A percentile compares a stretch with the other conserved stretches of the same genome.
These are phyloP conservation scores for Lucifuga dentata DNA, from an alignment of 2,113 vertebrate genomes.

Conservation along the genomic window DNA sequence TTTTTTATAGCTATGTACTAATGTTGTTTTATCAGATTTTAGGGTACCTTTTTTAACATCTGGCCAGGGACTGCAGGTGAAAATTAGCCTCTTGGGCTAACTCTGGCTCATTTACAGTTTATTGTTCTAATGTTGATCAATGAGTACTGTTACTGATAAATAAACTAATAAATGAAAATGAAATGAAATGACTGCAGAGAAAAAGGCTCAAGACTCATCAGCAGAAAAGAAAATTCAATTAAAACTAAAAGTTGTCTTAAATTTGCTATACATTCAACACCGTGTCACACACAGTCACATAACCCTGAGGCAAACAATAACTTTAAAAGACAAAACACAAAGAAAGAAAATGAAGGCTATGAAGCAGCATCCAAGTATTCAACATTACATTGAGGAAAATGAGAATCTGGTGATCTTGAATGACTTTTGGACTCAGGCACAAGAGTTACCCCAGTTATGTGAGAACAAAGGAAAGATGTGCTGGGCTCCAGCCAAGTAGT, in stretches of 20 bases:
- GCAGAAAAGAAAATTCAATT: slow-evolving; percentile 7
- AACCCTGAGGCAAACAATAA: neutral
- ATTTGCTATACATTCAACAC: slow-evolving; percentile 9
- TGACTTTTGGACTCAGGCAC: slow-evolving; percentile 54
- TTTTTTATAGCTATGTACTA: too few relatives aligned
- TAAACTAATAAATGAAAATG: too few relatives aligned
- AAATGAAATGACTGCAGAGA: too few relatives aligned
- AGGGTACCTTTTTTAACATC: too few relatives aligned
- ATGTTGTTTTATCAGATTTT: too few relatives aligned
- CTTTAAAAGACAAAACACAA: neutral
- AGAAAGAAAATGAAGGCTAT: slow-evolving; percentile 28
- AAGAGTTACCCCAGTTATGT: slow-evolving; percentile 75
- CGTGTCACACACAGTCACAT: slow-evolving; percentile 11
- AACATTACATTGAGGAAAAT: slow-evolving; percentile 17
- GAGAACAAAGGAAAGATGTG: slow-evolving; percentile 82
- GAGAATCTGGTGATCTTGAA: slow-evolving; percentile 51
- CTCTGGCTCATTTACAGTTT: too few relatives aligned
- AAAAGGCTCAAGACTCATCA: slow-evolving; percentile 6
- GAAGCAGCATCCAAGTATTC: slow-evolving; percentile 20
- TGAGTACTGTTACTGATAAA: too few relatives aligned
- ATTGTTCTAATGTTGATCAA: too few relatives aligned
- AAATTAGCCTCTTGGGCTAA: too few relatives aligned
- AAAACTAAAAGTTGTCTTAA: slow-evolving; percentile 20
- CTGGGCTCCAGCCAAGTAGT: slow-evolving; percentile 76
- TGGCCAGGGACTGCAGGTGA: too few relatives aligned